Evolutionary conservation across 2,797 vertebrate species (phyloP), one percentile per base, ranked within the genome.

Genomic region (Danio aesculapii): DNA sequence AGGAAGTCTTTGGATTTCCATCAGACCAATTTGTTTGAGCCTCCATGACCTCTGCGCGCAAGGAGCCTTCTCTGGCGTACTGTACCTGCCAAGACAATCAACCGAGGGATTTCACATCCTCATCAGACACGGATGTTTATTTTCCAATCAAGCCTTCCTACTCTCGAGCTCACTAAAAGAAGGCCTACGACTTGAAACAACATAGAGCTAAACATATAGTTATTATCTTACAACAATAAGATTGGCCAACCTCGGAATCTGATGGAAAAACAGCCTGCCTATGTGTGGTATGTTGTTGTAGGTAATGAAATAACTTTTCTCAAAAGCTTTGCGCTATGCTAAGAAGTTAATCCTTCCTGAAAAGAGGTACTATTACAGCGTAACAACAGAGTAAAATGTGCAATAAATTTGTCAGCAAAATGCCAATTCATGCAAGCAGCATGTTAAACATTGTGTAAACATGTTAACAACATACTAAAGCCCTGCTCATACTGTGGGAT

Each of bases 1-100:
- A 88, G 79, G 88, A 90, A 92, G 72, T 50, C 82, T 77, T 77
- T 78, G 61, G 77, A 84, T 84, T 77, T 74, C 72, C 74, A 84
- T 49, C 83, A 55, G 73, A 64, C 39, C 69, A 53, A 41, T 62
- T 83, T 59, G 52, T 61, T 83, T 82, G 61, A 58, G 82, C 79
- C 63, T 1, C 61, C 75, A 82, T 78, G 85, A 89, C 78, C 46
- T 74, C 13, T 44, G 64, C 55, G 82, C 59, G 30, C 9, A 44
- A 43, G 43, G 53, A 75, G 80, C 30, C 55, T 52, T 39, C 14
- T 69, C 55, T 62, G 57, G 17, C 16, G 6, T 30, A 58, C 43
- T 53, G 19, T 61, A 79, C 61, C 70, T 73, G 70, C 78, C 78
- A 81, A 66, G 43, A 74, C 19, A 14, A 49, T 73, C 78, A 73